A percentile compares a stretch with the other conserved stretches of the same genome.
These are phyloP conservation scores for Yoshiicerus persimilis DNA, from an alignment of 1,140 invertebrate genomes.

Conservation along the genomic window DNA sequence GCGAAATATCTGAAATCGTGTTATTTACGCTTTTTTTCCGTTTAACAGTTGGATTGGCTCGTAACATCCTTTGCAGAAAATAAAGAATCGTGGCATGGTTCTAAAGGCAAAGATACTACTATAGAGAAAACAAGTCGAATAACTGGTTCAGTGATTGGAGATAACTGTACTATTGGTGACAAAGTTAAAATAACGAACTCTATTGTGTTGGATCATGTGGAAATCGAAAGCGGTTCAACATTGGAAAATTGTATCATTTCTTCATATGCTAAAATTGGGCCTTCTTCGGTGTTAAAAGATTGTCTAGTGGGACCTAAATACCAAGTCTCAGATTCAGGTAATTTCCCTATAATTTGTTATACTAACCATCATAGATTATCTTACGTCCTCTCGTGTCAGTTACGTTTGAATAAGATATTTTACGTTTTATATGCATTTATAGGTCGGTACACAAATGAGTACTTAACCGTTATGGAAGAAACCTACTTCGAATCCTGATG, in stretches of 20 bases:
- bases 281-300: conserved; percentile 38
- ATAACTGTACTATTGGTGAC: conserved; percentile 57
- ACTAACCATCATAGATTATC: not conserved
- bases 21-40: not conserved
- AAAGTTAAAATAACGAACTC: conserved; percentile 58
- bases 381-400: not conserved
- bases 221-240: conserved; percentile 53
- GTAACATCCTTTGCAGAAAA: conserved; percentile 17
- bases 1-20: not conserved
- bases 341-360: not conserved
- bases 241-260: conserved; percentile 44
- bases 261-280: conserved; percentile 29
- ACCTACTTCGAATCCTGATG: conserved; percentile 31
- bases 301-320: conserved; percentile 45
- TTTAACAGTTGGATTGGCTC: conserved; percentile 45
- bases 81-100: not conserved
- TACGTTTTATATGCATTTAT: not conserved
- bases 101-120: not conserved
- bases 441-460: conserved; percentile 42
- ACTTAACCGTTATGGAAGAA: conserved; percentile 41
- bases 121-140: conserved; percentile 29
- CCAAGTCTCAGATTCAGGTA: conserved; percentile 25
- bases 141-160: conserved; percentile 51
- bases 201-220: conserved; percentile 59
- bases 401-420: not conserved